Evolutionary conservation across 2,113 vertebrate genomes (phyloP).

Genomic region (Tapirus terrestris): DNA sequence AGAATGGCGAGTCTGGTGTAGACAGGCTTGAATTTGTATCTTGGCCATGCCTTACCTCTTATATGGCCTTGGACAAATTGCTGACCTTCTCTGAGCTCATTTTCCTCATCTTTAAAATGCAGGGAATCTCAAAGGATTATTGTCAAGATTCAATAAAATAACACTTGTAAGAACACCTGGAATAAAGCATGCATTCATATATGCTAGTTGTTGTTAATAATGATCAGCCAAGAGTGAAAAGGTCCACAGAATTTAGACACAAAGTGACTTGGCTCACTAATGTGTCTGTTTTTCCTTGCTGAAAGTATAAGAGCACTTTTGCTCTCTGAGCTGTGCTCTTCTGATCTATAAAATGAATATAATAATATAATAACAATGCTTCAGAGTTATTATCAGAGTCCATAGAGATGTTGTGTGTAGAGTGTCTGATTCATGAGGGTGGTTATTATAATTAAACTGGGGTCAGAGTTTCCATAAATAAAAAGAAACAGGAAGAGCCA

Average conservation of each 20-base stretch:
- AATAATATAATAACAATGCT: not conserved
- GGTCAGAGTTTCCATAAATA: not conserved
- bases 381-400: not conserved
- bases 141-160: constrained; percentile 10
- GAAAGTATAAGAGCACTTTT: not conserved
- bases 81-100: not conserved
- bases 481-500: not conserved
- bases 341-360: not conserved
- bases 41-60: not conserved
- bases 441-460: not conserved
- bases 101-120: not conserved
- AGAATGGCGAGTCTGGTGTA: not conserved
- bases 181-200: not conserved
- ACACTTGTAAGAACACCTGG: not conserved
- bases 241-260: not conserved
- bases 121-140: not conserved
- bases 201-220: not conserved
- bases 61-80: not conserved
- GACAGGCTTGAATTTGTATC: not conserved
- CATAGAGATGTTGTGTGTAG: not conserved
- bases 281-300: not conserved
- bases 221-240: not conserved
- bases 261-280: not conserved
- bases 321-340: not conserved
- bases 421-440: not conserved